phyloP scores from a whole-genome alignment of 30 jellyfish, hydroid and myxozoan species.

The Chironex yamaguchii region DNA sequence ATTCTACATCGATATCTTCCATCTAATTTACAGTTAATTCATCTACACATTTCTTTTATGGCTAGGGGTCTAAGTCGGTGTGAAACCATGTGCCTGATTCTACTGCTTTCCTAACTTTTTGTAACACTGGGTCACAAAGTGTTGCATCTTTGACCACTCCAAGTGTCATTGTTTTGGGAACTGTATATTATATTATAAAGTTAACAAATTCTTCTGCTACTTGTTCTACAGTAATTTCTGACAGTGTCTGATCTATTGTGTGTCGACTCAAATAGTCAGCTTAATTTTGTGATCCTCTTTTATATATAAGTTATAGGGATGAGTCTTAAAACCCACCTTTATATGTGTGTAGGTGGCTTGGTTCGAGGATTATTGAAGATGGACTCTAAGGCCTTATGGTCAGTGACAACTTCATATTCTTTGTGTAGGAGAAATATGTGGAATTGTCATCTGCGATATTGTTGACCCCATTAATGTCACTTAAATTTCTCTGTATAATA shows the following conservation, averaged over 20 bases:
- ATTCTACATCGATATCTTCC: conserved; percentile 37
- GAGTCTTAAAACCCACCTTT: conserved; percentile 21
- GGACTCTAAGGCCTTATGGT: conserved; percentile 25
- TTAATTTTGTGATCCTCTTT: neutral
- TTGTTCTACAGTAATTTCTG: conserved; percentile 30
- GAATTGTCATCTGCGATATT: too few species aligned
- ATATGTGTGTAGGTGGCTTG: conserved; percentile 8
- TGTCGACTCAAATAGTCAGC: conserved; percentile 63
- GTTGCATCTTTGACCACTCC: conserved; percentile 64
- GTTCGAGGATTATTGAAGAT: conserved; percentile 21
- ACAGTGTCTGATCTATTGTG: conserved; percentile 17
- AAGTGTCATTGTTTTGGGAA: conserved; percentile 59
- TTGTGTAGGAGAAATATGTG: neutral
- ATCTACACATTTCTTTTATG: conserved; percentile 44
- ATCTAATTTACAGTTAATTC: conserved; percentile 33
- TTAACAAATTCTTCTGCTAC: conserved; percentile 48
- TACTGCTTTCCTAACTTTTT: conserved; percentile 25
- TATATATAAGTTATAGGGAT: too few species aligned
- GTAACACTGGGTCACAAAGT: conserved; percentile 7
- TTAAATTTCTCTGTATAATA: conserved; percentile 29
- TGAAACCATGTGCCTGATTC: conserved; percentile 31
- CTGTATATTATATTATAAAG: conserved; percentile 14
- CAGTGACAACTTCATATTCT: conserved; percentile 39
- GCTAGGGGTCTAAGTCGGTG: conserved; percentile 16
- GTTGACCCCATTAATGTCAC: conserved; percentile 50